Evolutionary conservation across 2,797 vertebrate species (phyloP), one percentile per base, ranked within the genome.

Genomic region (Pangasius djambal): DNA sequence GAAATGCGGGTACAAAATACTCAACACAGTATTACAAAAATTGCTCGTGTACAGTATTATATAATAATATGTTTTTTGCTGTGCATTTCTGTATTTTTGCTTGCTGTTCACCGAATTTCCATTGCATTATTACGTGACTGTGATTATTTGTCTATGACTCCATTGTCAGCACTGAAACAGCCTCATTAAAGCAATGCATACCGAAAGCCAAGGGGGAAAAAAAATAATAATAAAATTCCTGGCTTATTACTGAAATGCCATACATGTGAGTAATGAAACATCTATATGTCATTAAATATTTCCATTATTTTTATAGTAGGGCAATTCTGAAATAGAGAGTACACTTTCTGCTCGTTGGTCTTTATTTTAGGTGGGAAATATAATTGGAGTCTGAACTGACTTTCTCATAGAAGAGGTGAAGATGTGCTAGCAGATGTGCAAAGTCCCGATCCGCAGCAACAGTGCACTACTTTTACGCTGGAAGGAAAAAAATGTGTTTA

Each of bases 1-100:
- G 88, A 91, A 79, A n/a, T 88, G 83, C 34, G 44, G 75, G 37
- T 78, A 48, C 77, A 88, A 75, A 91, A 83, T 57, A 59, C n/a
- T 88, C 63, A 31, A 85, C 78, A 70, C 8, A 72, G 82, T 57
- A 25, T 88, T 10, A 70, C 4, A 28, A 78, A 86, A 69, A 55
- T n/a, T 78, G 88, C 70, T 86, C 16, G 65, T 4, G 59, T 81
- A 44, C 63, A 67, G 50, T 34, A 16, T 4, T 34, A n/a, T n/a
- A n/a, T n/a, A n/a, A n/a, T n/a, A 16, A 44, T 8, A 61, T 50
- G 63, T 85, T 61, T 74, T 85, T 55, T 34, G 50, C 31, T 77
- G 13, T 37, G 25, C 28, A 44, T 34, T 79, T 52, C 12, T 84
- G 31, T 31, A 57, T 34, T 28, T 78, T 52, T 31, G 10, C 61